Evolutionary conservation across 2,113 vertebrate species (phyloP).

Genomic region (Hassar affinis): DNA sequence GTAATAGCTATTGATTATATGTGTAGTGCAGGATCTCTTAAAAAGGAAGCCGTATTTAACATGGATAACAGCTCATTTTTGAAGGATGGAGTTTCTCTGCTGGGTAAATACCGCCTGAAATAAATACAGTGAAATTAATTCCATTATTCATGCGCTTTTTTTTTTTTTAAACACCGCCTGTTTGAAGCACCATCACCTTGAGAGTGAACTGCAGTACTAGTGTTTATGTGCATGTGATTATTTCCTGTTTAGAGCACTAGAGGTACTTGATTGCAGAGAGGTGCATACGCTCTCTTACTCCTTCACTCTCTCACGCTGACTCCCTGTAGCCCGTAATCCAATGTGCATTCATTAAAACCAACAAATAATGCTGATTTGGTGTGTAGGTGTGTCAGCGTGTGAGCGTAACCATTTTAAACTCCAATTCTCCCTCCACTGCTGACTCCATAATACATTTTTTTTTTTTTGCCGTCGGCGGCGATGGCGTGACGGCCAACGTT

Average conservation of each 20-base stretch:
- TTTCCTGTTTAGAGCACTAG: slow-evolving; percentile 29
- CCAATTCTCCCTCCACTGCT: slow-evolving; percentile 9
- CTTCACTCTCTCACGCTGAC: not conserved
- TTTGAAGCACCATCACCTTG: slow-evolving; percentile 13
- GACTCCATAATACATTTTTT: slow-evolving; percentile 2
- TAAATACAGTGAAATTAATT: not conserved
- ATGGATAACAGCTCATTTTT: not conserved
- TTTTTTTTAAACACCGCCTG: not conserved
- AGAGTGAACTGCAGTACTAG: not conserved
- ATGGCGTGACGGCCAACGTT: slow-evolving; percentile 19
- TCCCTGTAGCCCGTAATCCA: slow-evolving; percentile 25
- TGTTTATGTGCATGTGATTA: slow-evolving; percentile 27
- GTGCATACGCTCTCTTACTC: not conserved
- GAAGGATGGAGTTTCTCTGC: not conserved
- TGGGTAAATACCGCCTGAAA: not conserved
- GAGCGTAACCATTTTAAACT: slow-evolving; percentile 20
- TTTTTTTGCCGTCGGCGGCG: too few species aligned
- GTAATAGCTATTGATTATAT: not conserved
- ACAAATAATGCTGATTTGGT: slow-evolving; percentile 22
- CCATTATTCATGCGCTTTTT: not conserved
- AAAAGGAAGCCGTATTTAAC: not conserved
- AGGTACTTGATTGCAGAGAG: slow-evolving; percentile 50
- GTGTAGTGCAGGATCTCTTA: not conserved
- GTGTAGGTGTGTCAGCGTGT: slow-evolving; percentile 34
- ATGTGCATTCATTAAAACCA: slow-evolving; percentile 45